These are phyloP conservation scores for Azorinus chamasolen DNA, from an alignment of 2,888 invertebrate genomes.

Conservation along the genomic window DNA sequence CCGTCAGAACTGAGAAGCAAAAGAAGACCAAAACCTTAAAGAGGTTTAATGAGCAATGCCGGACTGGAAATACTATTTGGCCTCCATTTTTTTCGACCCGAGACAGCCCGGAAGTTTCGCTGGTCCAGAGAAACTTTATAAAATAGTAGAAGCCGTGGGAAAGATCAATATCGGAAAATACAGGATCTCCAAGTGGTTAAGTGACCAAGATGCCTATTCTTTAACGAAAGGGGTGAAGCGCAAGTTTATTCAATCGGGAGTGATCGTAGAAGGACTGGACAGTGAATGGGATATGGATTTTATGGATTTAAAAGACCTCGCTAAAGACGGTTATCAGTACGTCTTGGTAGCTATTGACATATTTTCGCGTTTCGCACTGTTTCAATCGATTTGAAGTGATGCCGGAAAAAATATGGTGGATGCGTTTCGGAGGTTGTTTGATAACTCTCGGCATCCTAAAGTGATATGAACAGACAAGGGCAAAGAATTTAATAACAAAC, in stretches of 20 bases:
- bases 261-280: constrained; percentile 52
- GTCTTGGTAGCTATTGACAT: constrained; percentile 50
- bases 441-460: constrained; percentile 26
- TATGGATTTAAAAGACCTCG: constrained; percentile 58
- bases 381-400: constrained; percentile 43
- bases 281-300: constrained; percentile 58
- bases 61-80: constrained; percentile 56
- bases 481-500: constrained; percentile 29
- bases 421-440: constrained; percentile 24
- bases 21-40: too few species aligned
- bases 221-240: constrained; percentile 48
- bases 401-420: constrained; percentile 34
- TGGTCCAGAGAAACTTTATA: constrained; percentile 56
- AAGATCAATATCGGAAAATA: constrained; percentile 57
- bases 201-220: constrained; percentile 58
- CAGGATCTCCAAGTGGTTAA: constrained; percentile 40
- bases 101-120: constrained; percentile 47
- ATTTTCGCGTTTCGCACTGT: constrained; percentile 56
- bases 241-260: constrained; percentile 42
- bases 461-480: constrained; percentile 31
- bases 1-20: too few species aligned
- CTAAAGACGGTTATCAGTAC: constrained; percentile 35
- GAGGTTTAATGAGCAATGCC: constrained; percentile 11
- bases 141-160: constrained; percentile 51
- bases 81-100: constrained; percentile 42